A percentile compares a stretch with the other conserved stretches of the same genome.
These are phyloP conservation scores for Megaceryle maxima DNA, from an alignment of 2,113 vertebrate genomes.

Conservation along the genomic window DNA sequence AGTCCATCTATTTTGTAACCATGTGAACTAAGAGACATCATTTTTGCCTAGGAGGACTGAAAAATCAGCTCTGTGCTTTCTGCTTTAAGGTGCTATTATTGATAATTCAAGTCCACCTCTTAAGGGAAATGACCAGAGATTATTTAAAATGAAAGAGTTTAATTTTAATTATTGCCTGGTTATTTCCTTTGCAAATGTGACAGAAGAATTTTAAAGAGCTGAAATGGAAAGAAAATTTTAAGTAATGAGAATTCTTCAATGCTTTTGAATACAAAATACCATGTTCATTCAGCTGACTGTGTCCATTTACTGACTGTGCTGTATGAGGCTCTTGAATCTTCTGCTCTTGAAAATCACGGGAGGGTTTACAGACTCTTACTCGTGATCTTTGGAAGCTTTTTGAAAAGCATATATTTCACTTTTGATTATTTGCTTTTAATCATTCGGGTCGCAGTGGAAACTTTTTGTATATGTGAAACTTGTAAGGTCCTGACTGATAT, in stretches of 20 bases:
- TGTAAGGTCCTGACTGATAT: neutral
- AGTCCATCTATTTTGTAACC: slow-evolving; percentile 75
- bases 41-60: slow-evolving; percentile 6
- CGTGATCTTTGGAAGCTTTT: neutral
- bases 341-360: neutral
- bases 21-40: slow-evolving; percentile 66
- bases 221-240: slow-evolving; percentile 66
- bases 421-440: neutral
- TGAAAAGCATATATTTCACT: neutral
- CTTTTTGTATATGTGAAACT: neutral
- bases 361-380: neutral
- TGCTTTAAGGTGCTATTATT: neutral
- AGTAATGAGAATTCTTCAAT: slow-evolving; percentile 59
- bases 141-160: slow-evolving; percentile 71
- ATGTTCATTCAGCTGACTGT: neutral
- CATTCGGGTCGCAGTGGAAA: neutral
- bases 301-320: neutral
- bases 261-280: slow-evolving; percentile 59
- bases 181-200: slow-evolving; percentile 72
- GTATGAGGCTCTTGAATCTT: neutral
- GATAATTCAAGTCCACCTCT: slow-evolving; percentile 56
- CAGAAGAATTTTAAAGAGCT: slow-evolving; percentile 62
- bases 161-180: slow-evolving; percentile 68
- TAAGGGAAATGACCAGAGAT: slow-evolving; percentile 60
- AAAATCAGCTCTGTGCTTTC: neutral